Conservation (phyloP, 2,113 vertebrate genomes). For the Megaleporinus macrocephalus region DNA sequence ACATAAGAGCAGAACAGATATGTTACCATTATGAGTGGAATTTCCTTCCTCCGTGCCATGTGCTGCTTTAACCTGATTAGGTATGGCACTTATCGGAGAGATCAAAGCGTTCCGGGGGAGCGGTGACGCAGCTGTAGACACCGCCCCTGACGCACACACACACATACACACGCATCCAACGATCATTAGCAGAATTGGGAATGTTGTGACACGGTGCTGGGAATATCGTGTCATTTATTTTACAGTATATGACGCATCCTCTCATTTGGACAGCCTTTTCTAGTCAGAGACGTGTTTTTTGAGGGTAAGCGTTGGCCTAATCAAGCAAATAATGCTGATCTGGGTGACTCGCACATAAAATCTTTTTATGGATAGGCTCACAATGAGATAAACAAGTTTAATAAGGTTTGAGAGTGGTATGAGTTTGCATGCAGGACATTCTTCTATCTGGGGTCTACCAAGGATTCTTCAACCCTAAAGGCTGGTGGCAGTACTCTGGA, state of each 20-base stretch:
- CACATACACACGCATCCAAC: conserved; percentile 47
- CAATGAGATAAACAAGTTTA: conserved; percentile 69
- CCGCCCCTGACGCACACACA: conserved; percentile 29
- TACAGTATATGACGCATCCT: conserved; percentile 60
- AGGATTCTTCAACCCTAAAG: neutral
- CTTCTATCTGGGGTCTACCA: neutral
- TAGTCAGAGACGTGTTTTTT: conserved; percentile 32
- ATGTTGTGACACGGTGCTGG: conserved; percentile 36
- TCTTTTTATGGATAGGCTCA: conserved; percentile 49
- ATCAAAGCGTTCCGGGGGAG: conserved; percentile 74
- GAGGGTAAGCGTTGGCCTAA: conserved; percentile 42
- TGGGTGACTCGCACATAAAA: conserved; percentile 57
- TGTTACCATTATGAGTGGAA: conserved; percentile 80
- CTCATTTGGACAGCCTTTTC: conserved; percentile 27
- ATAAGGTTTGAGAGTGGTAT: conserved; percentile 45
- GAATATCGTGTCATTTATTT: conserved; percentile 51
- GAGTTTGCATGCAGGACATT: conserved; percentile 27
- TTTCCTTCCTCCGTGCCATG: conserved; percentile 78
- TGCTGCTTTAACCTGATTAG: conserved; percentile 82
- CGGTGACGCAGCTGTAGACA: conserved; percentile 70
- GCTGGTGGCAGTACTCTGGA: conserved; percentile 47
- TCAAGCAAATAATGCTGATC: conserved; percentile 37
- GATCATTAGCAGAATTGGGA: conserved; percentile 54
- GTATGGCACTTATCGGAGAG: conserved; percentile 81
- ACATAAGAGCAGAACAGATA: conserved; percentile 83